Conservation (phyloP, 2,797 vertebrate species). For the Anguilla marmorata region DNA sequence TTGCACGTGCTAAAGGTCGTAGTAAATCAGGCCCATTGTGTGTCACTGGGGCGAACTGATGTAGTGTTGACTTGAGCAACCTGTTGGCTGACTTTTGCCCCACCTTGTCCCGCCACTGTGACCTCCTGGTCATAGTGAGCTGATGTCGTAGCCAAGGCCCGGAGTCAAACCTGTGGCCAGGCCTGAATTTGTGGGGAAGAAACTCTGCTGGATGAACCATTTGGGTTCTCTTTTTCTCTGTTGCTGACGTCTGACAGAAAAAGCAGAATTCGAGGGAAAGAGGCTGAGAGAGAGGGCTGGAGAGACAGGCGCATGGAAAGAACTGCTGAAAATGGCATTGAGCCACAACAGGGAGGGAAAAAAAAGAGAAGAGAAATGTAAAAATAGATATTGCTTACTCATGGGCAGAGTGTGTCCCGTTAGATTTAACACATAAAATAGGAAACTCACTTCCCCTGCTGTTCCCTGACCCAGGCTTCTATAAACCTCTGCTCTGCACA, state of each 20-base stretch:
- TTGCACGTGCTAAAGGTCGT: too few species aligned
- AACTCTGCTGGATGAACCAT: not conserved
- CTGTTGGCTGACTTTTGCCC: not conserved
- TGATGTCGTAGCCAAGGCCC: not conserved
- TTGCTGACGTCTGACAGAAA: not conserved
- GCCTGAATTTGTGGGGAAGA: not conserved
- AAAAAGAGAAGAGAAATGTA: not conserved
- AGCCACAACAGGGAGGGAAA: not conserved
- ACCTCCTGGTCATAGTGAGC: not conserved
- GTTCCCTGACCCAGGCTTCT: slow-evolving; percentile 64
- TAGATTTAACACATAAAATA: slow-evolving; percentile 41
- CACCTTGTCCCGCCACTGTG: not conserved
- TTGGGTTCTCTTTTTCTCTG: not conserved
- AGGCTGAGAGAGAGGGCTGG: not conserved
- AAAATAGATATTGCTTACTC: slow-evolving; percentile 29
- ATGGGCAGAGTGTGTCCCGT: slow-evolving; percentile 4
- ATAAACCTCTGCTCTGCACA: slow-evolving; percentile 57
- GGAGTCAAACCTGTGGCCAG: too few species aligned
- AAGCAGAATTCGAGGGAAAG: slow-evolving; percentile 13
- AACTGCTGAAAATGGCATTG: slow-evolving; percentile 24
- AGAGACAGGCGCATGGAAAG: not conserved
- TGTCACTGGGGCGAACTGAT: not conserved
- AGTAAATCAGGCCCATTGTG: not conserved
- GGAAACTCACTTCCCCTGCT: slow-evolving; percentile 58
- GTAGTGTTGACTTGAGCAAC: not conserved